phyloP scores from a whole-genome alignment of 2,113 vertebrate genomes.

The Epinephelus lanceolatus region DNA sequence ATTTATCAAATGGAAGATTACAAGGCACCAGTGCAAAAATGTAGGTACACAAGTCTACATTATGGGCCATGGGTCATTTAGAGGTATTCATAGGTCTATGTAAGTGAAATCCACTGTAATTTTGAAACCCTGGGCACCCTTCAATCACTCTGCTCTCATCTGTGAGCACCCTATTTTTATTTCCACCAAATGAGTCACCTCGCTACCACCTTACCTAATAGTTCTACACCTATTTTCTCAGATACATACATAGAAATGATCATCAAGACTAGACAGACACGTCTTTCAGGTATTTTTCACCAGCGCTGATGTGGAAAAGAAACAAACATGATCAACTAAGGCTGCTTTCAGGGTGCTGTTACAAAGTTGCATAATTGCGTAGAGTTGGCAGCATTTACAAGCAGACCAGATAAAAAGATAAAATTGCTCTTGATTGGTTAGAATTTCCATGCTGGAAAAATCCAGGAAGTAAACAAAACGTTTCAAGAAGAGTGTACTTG shows the following conservation, averaged over 20 bases:
- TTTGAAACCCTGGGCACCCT: background rate
- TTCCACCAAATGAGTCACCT: background rate
- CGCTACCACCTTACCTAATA: slow-evolving; percentile 3
- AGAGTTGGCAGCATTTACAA: no score
- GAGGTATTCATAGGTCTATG: slow-evolving; percentile 9
- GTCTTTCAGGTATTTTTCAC: background rate
- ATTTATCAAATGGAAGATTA: slow-evolving; percentile 32
- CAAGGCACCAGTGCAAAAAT: background rate
- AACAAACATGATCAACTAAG: background rate
- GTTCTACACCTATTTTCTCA: slow-evolving; percentile 1
- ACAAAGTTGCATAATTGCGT: no score
- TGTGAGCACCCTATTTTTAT: slow-evolving; percentile 2
- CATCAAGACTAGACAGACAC: slow-evolving; percentile 5
- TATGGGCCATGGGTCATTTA: slow-evolving; percentile 26
- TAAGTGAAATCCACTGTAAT: slow-evolving; percentile 22
- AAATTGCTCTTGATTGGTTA: no score
- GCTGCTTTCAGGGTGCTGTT: no score
- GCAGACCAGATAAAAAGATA: no score
- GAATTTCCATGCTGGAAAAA: no score
- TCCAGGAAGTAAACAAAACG: no score
- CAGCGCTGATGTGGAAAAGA: background rate
- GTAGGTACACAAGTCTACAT: background rate
- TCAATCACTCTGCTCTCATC: slow-evolving; percentile 3
- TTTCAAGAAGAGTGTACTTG: no score
- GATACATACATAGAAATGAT: slow-evolving; percentile 14